Percentiles rank a stretch among this genome's conserved stretches.
These are phyloP conservation scores for Pristionchus japonicus DNA, from an alignment of 2,888 invertebrate species.

Conservation along the genomic window DNA sequence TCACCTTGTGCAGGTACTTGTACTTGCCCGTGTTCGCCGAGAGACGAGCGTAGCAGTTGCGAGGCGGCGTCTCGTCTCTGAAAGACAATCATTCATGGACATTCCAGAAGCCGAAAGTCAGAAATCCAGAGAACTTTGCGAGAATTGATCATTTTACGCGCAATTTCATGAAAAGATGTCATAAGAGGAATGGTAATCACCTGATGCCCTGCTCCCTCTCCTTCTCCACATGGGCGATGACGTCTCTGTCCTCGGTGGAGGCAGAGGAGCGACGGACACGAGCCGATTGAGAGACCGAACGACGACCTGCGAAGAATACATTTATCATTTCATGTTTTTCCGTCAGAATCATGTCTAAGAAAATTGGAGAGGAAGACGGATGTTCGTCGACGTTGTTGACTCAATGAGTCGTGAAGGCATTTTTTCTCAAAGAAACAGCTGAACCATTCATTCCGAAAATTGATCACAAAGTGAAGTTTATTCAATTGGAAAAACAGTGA, in stretches of 20 bases:
- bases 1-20: constrained; percentile 71
- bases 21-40: constrained; percentile 71
- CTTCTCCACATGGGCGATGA: not conserved
- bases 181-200: not conserved
- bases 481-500: too few relatives aligned
- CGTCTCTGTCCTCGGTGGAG: constrained; percentile 25
- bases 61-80: constrained; percentile 10
- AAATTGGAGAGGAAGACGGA: too few relatives aligned
- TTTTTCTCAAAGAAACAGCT: too few relatives aligned
- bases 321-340: not conserved
- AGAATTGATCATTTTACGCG: too few relatives aligned
- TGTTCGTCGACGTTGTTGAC: too few relatives aligned
- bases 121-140: too few relatives aligned
- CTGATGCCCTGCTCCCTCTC: not conserved
- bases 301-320: constrained; percentile 4
- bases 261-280: constrained; percentile 35
- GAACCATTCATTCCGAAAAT: too few relatives aligned
- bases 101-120: too few relatives aligned
- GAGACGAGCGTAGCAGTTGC: constrained; percentile 54
- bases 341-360: too few relatives aligned
- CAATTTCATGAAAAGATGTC: too few relatives aligned
- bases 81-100: not conserved
- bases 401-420: too few relatives aligned
- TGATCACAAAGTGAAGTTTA: too few relatives aligned
- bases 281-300: constrained; percentile 29